Percentiles rank a stretch among this genome's conserved stretches.
Evolutionary conservation across 2,888 invertebrate species (phyloP).

Genomic region (Matsumyia berberina): DNA sequence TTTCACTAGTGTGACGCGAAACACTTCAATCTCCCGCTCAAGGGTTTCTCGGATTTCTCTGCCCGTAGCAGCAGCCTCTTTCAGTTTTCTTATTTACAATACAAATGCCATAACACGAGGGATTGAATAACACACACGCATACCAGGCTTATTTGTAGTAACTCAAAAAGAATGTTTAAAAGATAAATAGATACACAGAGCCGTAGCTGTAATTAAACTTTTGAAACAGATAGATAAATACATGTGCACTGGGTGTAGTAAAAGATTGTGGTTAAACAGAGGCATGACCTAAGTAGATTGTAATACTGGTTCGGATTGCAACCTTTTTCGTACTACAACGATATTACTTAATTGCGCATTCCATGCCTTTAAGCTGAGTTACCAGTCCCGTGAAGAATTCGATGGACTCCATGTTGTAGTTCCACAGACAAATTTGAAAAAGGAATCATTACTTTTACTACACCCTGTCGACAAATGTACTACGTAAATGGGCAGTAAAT

Average conservation of each 20-base stretch:
- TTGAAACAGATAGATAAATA: constrained; percentile 30
- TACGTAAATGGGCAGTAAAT: constrained; percentile 19
- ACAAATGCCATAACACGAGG: constrained; percentile 38
- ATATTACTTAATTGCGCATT: too few relatives aligned
- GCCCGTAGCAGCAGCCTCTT: constrained; percentile 27
- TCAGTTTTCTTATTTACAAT: constrained; percentile 45
- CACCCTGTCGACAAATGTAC: constrained; percentile 17
- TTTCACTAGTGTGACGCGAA: constrained; percentile 29
- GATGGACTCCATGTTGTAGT: too few relatives aligned
- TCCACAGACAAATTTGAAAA: neutral
- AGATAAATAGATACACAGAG: constrained; percentile 41
- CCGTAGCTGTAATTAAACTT: constrained; percentile 64
- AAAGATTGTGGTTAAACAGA: neutral
- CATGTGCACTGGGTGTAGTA: constrained; percentile 36
- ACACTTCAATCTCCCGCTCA: constrained; percentile 51
- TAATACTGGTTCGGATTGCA: too few relatives aligned
- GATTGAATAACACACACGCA: constrained; percentile 50
- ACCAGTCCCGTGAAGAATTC: too few relatives aligned
- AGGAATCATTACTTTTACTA: neutral
- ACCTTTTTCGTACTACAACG: too few relatives aligned
- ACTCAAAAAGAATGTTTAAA: constrained; percentile 30
- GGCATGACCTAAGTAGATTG: too few relatives aligned
- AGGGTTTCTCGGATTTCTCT: constrained; percentile 59
- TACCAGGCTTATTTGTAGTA: constrained; percentile 40
- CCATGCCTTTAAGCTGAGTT: too few relatives aligned